Base-by-base conservation (phyloP, 2,113 vertebrate genomes). In the Jaculus jaculus region DNA sequence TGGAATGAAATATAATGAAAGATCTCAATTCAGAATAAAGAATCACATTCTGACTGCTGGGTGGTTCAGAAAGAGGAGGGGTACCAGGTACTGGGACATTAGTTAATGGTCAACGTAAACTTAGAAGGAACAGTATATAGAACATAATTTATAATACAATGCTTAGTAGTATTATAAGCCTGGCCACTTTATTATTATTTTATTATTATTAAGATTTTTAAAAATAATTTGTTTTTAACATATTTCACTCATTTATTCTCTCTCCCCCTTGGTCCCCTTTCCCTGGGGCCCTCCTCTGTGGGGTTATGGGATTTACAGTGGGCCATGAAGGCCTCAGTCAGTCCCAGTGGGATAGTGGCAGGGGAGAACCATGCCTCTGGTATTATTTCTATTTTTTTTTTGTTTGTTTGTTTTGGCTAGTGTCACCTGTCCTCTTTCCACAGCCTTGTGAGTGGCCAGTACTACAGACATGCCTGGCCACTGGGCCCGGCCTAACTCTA, bases 11-110 rank as follows among this genome's bases (percentile, higher is more conserved):
- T 75, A 54, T 82, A 89, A 32, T 87, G 24, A 84, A 23, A 95
- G 72, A 61, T 81, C 61, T 96, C 73, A 75, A 93, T 68, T 95
- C 69, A 75, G 89, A 90, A 26, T 51, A 88, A 94, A 73, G 94
- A 92, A 90, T 90, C 82, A 68, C 39, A 84, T 90, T 60, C 87
- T 94, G 92, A 95, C 89, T 92, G 87, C 89, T 37, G 42, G 68
- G 66, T 86, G 84, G 93, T 79, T 63, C 89, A 90, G 68, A 84
- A 26, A 42, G 30, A 84, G 37, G 23, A 5, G 42, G 11, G 30
- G 7, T 79, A 63, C 15, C n/a, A 1, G 84, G 32, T 21, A 63
- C 79, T 15, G 71, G 2, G 66, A 51, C 89, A 23, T 37, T 96
- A 71, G 83, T 95, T 61, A 90, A 66, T 60, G 20, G 21, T 71